A percentile compares a stretch with the other conserved stretches of the same genome.
Evolutionary conservation across 2,797 vertebrate genomes (phyloP).

Genomic region (Paedocypris micromegethes): DNA sequence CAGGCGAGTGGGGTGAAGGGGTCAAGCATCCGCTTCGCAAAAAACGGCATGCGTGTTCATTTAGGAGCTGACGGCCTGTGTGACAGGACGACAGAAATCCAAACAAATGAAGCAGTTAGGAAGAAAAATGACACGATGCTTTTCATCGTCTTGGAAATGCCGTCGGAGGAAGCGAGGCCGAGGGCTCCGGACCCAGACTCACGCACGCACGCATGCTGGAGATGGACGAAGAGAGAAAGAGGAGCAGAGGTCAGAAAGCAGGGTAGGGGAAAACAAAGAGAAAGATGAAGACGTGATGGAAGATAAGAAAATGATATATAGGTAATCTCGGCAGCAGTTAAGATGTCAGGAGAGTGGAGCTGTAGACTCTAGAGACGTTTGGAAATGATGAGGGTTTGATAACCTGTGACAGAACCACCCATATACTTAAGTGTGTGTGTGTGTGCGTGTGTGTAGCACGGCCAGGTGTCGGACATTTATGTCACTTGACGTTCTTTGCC

Average conservation of each 20-base stretch:
- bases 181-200: background rate
- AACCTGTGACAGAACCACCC: slow-evolving; percentile 27
- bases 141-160: slow-evolving; percentile 41
- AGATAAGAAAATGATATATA: slow-evolving; percentile 55
- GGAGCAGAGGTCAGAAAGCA: slow-evolving; percentile 46
- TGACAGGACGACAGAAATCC: slow-evolving; percentile 66
- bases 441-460: slow-evolving; percentile 13
- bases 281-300: slow-evolving; percentile 46
- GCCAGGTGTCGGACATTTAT: slow-evolving; percentile 5
- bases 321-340: slow-evolving; percentile 34
- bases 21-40: slow-evolving; percentile 56
- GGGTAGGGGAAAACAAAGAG: slow-evolving; percentile 44
- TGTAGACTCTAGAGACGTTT: slow-evolving; percentile 29
- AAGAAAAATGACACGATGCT: slow-evolving; percentile 71
- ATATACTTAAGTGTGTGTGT: slow-evolving; percentile 11
- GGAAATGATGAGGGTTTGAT: slow-evolving; percentile 36
- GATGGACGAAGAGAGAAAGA: slow-evolving; percentile 35
- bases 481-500: background rate
- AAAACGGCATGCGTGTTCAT: slow-evolving; percentile 57
- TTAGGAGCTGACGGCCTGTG: slow-evolving; percentile 63
- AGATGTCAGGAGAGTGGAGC: slow-evolving; percentile 29
- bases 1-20: slow-evolving; percentile 71
- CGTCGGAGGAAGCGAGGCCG: slow-evolving; percentile 46
- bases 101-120: slow-evolving; percentile 75
- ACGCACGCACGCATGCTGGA: slow-evolving; percentile 1